Percentiles rank a stretch among this genome's conserved stretches.
These are phyloP conservation scores for Coracias cyanogaster DNA, from an alignment of 2,797 vertebrate genomes.

Conservation along the genomic window DNA sequence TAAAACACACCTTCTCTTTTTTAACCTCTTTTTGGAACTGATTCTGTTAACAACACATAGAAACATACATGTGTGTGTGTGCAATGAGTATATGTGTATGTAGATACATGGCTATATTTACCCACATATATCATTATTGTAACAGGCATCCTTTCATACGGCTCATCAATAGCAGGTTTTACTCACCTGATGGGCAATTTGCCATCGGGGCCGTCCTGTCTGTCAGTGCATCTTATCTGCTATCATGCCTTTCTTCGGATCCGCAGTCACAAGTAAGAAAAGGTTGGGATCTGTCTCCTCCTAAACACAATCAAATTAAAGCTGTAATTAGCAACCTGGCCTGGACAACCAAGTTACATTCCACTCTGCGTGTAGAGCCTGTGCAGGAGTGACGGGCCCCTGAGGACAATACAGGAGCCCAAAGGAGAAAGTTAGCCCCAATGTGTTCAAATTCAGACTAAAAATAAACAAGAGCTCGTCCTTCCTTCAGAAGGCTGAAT, in stretches of 20 bases:
- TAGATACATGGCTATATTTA: neutral
- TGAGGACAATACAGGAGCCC: neutral
- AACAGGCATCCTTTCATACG: slow-evolving; percentile 58
- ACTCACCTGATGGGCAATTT: slow-evolving; percentile 79
- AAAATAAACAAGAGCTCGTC: neutral
- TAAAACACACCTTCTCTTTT: neutral
- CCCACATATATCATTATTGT: neutral
- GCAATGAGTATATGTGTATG: neutral
- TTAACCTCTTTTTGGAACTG: neutral
- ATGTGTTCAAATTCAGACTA: slow-evolving; percentile 11
- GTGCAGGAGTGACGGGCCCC: slow-evolving; percentile 34
- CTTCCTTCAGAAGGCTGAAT: neutral
- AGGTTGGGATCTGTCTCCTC: slow-evolving; percentile 77
- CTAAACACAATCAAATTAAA: slow-evolving; percentile 81
- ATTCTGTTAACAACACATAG: neutral
- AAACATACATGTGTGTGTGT: neutral
- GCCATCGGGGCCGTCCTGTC: slow-evolving; percentile 70
- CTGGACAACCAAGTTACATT: slow-evolving; percentile 55
- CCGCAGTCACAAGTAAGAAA: slow-evolving; percentile 68
- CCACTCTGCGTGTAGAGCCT: neutral
- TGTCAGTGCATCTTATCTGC: slow-evolving; percentile 78
- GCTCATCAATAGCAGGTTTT: slow-evolving; percentile 72
- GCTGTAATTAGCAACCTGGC: slow-evolving; percentile 74
- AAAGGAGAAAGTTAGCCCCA: slow-evolving; percentile 29
- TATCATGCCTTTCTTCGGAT: slow-evolving; percentile 76